Percentiles rank a stretch among this genome's conserved stretches.
Evolutionary conservation across 2,113 vertebrate species (phyloP).

Genomic region (Sorex fumeus): DNA sequence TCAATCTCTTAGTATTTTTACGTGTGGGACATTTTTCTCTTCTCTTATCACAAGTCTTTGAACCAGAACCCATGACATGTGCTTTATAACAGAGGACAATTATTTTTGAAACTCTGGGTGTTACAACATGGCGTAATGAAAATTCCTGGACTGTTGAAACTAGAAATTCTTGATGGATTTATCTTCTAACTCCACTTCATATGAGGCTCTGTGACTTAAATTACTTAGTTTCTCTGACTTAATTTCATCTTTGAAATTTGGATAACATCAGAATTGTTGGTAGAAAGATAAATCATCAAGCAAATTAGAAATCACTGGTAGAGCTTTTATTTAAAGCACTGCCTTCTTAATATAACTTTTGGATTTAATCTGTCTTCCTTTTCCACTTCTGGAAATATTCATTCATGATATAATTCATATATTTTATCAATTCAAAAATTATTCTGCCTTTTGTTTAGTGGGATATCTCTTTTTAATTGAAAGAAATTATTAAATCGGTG

Average conservation of each 20-base stretch:
- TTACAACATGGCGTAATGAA: not conserved
- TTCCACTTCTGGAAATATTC: not conserved
- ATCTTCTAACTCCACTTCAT: too few species aligned
- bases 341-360: not conserved
- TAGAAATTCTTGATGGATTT: not conserved
- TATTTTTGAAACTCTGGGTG: not conserved
- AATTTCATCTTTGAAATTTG: too few species aligned
- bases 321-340: not conserved
- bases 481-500: constrained; percentile 37
- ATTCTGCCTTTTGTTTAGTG: not conserved
- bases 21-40: not conserved
- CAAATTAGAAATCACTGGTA: too few species aligned
- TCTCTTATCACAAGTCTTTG: not conserved
- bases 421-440: constrained; percentile 17
- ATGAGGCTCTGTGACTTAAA: too few species aligned
- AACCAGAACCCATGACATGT: not conserved
- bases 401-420: not conserved
- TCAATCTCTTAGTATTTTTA: constrained; percentile 12
- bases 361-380: not conserved
- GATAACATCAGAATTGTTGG: too few species aligned
- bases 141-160: not conserved
- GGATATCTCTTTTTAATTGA: not conserved
- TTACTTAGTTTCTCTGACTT: not conserved
- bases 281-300: too few species aligned
- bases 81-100: not conserved